Evolutionary conservation across 2,113 vertebrate genomes (phyloP).

Genomic region (Pollachius pollachius): DNA sequence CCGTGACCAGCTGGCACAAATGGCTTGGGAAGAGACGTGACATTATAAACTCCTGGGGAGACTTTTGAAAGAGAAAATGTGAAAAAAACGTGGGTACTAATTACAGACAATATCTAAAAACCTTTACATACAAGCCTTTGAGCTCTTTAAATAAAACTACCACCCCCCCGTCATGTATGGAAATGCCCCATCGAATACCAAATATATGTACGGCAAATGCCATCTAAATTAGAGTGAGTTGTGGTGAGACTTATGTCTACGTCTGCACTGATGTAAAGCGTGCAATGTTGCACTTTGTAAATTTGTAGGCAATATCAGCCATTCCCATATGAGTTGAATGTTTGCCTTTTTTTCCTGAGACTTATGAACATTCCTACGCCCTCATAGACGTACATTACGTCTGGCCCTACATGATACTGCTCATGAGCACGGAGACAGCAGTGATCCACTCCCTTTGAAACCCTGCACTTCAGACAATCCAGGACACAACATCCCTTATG

Average conservation of each 20-base stretch:
- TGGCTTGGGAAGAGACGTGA: slow-evolving; percentile 23
- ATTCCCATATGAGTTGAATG: slow-evolving; percentile 13
- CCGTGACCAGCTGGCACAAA: slow-evolving; percentile 3
- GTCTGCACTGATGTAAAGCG: slow-evolving; percentile 40
- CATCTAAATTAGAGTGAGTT: slow-evolving; percentile 20
- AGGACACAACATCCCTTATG: slow-evolving; percentile 15
- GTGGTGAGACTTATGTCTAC: slow-evolving; percentile 16
- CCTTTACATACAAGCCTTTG: slow-evolving; percentile 33
- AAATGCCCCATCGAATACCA: slow-evolving; percentile 34
- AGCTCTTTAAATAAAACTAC: slow-evolving; percentile 9
- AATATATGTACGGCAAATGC: slow-evolving; percentile 32
- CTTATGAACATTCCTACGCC: slow-evolving; percentile 19
- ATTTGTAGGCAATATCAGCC: slow-evolving; percentile 30
- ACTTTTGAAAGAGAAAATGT: slow-evolving; percentile 46
- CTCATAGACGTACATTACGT: slow-evolving; percentile 26
- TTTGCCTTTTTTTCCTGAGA: slow-evolving; percentile 23
- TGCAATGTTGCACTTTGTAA: slow-evolving; percentile 65
- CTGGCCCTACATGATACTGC: slow-evolving; percentile 28
- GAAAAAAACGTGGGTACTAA: slow-evolving; percentile 48
- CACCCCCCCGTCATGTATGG: slow-evolving; percentile 17
- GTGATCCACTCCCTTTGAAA: slow-evolving; percentile 18
- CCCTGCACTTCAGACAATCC: slow-evolving; percentile 43
- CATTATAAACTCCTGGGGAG: slow-evolving; percentile 5
- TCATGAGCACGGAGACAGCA: slow-evolving; percentile 19
- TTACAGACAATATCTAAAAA: slow-evolving; percentile 11